Conservation (phyloP, 1,140 invertebrate species). For the Brachionus manjavacas region DNA sequence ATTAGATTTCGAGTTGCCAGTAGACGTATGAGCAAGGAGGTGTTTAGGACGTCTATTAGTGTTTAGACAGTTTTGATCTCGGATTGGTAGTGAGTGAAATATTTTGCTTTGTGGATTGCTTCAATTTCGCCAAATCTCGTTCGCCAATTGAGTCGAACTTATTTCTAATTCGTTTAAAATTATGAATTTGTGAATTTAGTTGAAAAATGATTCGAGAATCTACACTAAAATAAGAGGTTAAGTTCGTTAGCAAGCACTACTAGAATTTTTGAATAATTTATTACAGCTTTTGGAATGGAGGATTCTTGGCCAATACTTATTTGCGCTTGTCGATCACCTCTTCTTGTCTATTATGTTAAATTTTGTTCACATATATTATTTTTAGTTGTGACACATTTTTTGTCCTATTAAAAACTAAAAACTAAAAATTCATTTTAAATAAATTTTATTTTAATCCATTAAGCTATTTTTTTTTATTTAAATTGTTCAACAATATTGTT, state of each 20-base stretch:
- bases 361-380: background rate
- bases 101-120: background rate
- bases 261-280: background rate
- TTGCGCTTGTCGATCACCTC: background rate
- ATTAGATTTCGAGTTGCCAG: constrained; percentile 24
- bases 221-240: background rate
- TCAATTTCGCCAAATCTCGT: background rate
- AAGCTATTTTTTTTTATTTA: background rate
- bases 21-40: background rate
- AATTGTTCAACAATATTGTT: background rate
- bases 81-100: constrained; percentile 6
- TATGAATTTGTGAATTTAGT: background rate
- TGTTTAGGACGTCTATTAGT: background rate
- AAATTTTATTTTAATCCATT: no score
- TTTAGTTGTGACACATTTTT: background rate
- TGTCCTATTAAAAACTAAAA: background rate
- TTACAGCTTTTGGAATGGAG: background rate
- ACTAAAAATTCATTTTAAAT: no score
- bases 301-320: background rate
- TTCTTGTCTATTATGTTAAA: background rate
- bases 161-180: constrained; percentile 19
- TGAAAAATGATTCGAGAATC: constrained; percentile 30
- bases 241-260: background rate
- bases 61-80: background rate
- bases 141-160: constrained; percentile 20